Base-by-base conservation (phyloP, 2,888 invertebrate species). In the Coecobrya sp. region DNA sequence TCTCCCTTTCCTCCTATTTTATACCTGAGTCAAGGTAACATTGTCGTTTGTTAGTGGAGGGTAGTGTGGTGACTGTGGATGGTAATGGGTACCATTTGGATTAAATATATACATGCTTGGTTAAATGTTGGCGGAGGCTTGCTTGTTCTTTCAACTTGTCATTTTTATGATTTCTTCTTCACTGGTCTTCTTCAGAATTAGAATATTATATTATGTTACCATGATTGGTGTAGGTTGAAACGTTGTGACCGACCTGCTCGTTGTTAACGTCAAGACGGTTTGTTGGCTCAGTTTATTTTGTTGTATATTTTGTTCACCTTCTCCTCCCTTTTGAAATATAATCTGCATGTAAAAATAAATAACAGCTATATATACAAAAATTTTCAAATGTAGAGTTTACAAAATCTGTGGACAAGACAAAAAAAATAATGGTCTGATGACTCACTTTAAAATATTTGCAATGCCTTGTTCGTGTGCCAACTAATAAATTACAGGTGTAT, bases 1-100 rank as follows among this genome's bases (percentile, higher is more conserved):
- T 16, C 70, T 70, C n/a, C 70, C 27, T 81, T 68, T 68, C 27
- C 5, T 45, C 22, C 2, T 5, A 10, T 19, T 22, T 62, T 62
- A 22, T 25, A 82, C 65, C 36, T 68, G 82, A 82, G 36, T 68
- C 89, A 82, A 89, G 79, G 79, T 62, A 62, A 79, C 25, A 86
- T n/a, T 13, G 19, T 8, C n/a, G 22, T 7, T 25, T 62, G n/a
- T 62, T 10, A 7, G n/a, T 16, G n/a, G 19, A 55, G 7, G 7
- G 62, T 5, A 55, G 7, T 8, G 62, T 25, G 62, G 22, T 62
- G 62, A 8, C 22, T 19, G 8, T 22, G 19, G 55, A n/a, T 55
- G 55, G 55, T 55, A 16, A 19, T n/a, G 62, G 62, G 62, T 25
- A 62, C 62, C 5, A 11, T 62, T 22, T 22, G 62, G 62, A 62